Base-by-base conservation (phyloP, 92 coral and sea anemone genomes). In the Palythoa caribaeorum region DNA sequence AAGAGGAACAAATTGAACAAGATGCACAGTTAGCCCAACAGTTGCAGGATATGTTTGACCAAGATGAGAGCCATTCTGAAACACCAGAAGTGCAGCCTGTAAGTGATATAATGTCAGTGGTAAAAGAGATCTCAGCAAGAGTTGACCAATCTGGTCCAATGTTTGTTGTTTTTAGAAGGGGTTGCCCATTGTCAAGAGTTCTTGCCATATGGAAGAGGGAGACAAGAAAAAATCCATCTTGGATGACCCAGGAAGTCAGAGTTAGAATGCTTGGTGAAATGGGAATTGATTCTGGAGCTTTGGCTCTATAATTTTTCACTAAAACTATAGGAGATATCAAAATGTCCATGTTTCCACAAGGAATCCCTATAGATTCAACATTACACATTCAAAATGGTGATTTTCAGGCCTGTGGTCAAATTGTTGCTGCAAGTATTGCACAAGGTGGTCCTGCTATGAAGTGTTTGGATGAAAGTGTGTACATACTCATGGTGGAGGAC, bases 401-500 rank as follows among this genome's bases (percentile, higher is more conserved):
- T 6, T 44, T 44, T 44, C 6, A 3, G 3, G 48, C 48, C 6
- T 44, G 48, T 44, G 48, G 48, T 6, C 48, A 86, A 19, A 59
- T 86, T 72, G 71, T 87, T n/a, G 91, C 92, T 1, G 71, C 84
- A 38, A 86, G 92, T 73, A 21, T 92, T 6, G 91, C 85, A 2
- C 92, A 92, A 51, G 94, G 90, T 38, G 94, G 90, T 9, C 92
- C 88, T 6, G 70, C 92, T 9, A 76, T 90, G 5, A 17, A 17
- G 57, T 87, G 87, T 10, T 55, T 92, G 20, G 89, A 90, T 10
- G 91, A 89, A 78, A 65, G 84, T 70, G 89, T 83, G 5, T 92
- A 50, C 60, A 48, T 87, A n/a, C 21, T 71, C 44, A 66, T 92
- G 76, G 84, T 92, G 36, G 38, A 90, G 28, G 28, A 28, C 28